Evolutionary conservation across 2,888 invertebrate genomes (phyloP).

Genomic region (Phortica okadai): DNA sequence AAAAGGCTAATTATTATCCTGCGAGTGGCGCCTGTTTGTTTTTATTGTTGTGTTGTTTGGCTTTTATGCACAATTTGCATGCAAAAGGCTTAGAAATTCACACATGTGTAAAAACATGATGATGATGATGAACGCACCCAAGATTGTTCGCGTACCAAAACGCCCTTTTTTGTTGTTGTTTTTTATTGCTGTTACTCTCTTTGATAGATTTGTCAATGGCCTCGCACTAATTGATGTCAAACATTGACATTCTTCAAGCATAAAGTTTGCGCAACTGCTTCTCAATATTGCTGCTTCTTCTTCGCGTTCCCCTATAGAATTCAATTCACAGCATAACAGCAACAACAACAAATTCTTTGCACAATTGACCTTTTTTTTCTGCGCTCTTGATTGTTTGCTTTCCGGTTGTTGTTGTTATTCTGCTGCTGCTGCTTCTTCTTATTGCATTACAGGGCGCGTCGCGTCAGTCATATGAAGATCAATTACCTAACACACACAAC

Average conservation of each 20-base stretch:
- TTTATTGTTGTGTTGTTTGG: not conserved
- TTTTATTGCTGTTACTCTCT: not conserved
- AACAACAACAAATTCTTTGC: not conserved
- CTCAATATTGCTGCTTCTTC: too few relatives aligned
- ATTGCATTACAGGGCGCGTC: not conserved
- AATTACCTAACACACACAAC: not conserved
- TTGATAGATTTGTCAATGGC: conserved; percentile 13
- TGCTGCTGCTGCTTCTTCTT: not conserved
- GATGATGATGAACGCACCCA: too few relatives aligned
- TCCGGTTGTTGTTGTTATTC: not conserved
- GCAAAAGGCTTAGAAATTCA: conserved; percentile 12
- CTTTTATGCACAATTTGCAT: conserved; percentile 46
- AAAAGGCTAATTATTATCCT: conserved; percentile 57
- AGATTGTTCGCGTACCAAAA: too few relatives aligned
- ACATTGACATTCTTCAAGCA: conserved; percentile 18
- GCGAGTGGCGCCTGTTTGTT: conserved; percentile 24
- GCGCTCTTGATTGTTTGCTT: conserved; percentile 4
- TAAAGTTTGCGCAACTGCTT: not conserved
- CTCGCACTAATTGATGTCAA: conserved; percentile 24
- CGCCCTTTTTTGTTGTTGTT: too few relatives aligned
- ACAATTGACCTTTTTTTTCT: conserved; percentile 12
- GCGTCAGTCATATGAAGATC: too few relatives aligned
- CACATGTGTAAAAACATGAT: too few relatives aligned
- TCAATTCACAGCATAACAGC: too few relatives aligned
- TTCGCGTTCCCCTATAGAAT: too few relatives aligned